These are phyloP conservation scores for Ciconia nigra DNA, from an alignment of 2,797 vertebrate genomes.

Conservation along the genomic window DNA sequence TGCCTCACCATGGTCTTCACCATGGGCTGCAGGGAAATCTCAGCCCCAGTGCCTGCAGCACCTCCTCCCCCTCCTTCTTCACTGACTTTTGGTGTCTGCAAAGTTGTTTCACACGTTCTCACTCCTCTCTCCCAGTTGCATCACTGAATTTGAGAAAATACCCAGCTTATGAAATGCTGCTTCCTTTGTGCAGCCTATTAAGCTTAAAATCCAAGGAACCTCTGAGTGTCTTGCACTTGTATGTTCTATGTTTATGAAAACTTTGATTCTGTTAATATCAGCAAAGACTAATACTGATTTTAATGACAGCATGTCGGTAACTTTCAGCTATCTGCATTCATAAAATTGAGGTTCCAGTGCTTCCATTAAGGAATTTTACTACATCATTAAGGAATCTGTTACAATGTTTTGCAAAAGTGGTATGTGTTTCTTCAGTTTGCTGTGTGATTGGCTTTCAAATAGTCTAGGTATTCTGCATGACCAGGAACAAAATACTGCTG, in stretches of 20 bases:
- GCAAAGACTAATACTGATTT: neutral
- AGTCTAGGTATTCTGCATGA: neutral
- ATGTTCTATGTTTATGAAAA: neutral
- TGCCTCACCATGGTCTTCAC: neutral
- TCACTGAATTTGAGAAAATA: neutral
- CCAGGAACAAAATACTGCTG: neutral
- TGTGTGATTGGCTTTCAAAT: neutral
- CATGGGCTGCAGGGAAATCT: neutral
- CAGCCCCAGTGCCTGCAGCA: fast-evolving
- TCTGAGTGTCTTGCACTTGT: neutral
- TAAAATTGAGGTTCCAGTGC: neutral
- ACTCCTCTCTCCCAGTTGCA: neutral
- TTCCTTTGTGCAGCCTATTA: neutral
- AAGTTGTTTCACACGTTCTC: neutral
- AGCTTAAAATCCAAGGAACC: neutral
- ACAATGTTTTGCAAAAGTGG: neutral
- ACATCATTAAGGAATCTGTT: neutral
- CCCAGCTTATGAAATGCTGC: neutral
- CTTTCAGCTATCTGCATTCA: neutral
- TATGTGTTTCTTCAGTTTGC: neutral
- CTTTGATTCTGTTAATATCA: neutral
- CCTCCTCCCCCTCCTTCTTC: neutral
- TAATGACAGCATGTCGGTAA: neutral
- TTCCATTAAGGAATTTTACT: neutral
- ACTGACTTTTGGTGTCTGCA: neutral